Percentiles rank a stretch among this genome's conserved stretches.
Evolutionary conservation across 2,888 invertebrate species (phyloP).

Genomic region (Caenorhabditis afra): DNA sequence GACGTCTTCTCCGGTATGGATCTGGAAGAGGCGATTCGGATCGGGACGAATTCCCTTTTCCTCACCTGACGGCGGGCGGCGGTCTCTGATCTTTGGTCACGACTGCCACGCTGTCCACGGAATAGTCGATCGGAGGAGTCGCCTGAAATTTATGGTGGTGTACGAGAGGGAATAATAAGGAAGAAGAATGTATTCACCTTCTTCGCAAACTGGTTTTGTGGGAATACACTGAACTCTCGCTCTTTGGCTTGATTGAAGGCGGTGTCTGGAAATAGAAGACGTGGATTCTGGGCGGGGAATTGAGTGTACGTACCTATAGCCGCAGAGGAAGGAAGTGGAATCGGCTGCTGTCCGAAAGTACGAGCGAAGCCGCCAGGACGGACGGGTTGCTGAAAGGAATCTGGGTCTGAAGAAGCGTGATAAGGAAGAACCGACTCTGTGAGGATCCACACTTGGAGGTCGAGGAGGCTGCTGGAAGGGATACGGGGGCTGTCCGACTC

Average conservation of each 20-base stretch:
- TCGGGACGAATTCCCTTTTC: no score
- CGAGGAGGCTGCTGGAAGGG: conserved; percentile 34
- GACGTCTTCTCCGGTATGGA: conserved; percentile 46
- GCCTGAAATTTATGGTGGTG: conserved; percentile 19
- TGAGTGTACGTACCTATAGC: conserved; percentile 19
- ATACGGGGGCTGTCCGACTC: conserved; percentile 35
- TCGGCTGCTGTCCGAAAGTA: conserved; percentile 49
- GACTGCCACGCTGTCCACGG: conserved; percentile 48
- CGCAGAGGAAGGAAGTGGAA: conserved; percentile 37
- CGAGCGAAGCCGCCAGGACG: conserved; percentile 41
- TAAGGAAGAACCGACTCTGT: conserved; percentile 22
- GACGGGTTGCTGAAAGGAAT: conserved; percentile 30
- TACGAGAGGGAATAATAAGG: neutral
- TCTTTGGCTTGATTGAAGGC: conserved; percentile 53
- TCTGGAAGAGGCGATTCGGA: neutral
- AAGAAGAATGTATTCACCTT: conserved; percentile 12
- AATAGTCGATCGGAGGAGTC: conserved; percentile 57
- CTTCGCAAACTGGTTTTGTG: conserved; percentile 35
- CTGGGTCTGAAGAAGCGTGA: neutral
- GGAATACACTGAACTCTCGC: conserved; percentile 34
- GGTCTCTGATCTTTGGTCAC: conserved; percentile 50
- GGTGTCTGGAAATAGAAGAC: conserved; percentile 28
- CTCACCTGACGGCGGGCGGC: conserved; percentile 37
- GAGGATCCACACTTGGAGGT: conserved; percentile 18
- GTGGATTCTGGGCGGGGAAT: no score